A percentile compares a stretch with the other conserved stretches of the same genome.
Conservation (phyloP, 2,888 invertebrate genomes). For the Machimus rusticus region DNA sequence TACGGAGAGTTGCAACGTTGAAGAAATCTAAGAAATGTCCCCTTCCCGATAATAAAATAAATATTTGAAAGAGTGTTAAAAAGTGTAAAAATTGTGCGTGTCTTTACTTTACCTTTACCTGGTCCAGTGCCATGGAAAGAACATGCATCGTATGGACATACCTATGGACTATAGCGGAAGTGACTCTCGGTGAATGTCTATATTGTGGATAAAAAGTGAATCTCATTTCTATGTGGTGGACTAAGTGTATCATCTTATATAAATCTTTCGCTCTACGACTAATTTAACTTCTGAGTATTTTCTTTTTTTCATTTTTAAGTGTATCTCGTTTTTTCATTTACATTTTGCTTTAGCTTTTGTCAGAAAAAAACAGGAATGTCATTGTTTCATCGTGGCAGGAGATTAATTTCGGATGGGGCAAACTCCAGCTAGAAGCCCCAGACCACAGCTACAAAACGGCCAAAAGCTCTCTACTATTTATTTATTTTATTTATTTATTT, state of each 20-base stretch:
- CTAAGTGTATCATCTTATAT: not conserved
- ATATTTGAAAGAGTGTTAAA: not conserved
- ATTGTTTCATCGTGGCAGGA: slow-evolving; percentile 27
- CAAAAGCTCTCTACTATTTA: not conserved
- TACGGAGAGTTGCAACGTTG: not conserved
- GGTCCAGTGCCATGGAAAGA: not conserved
- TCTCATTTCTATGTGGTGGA: slow-evolving; percentile 5
- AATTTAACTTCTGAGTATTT: not conserved
- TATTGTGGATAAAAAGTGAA: slow-evolving; percentile 3
- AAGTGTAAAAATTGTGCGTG: not conserved
- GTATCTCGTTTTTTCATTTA: not conserved
- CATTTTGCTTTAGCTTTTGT: not conserved
- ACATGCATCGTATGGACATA: slow-evolving; percentile 43
- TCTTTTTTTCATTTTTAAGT: not conserved
- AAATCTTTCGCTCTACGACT: not conserved
- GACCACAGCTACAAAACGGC: not conserved
- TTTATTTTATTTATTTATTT: not conserved
- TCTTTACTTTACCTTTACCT: not conserved
- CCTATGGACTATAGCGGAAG: slow-evolving; percentile 46
- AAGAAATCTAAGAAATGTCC: not conserved
- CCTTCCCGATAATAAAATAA: not conserved
- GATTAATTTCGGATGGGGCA: not conserved
- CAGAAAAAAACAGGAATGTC: slow-evolving; percentile 4
- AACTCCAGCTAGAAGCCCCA: not conserved
- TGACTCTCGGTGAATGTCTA: slow-evolving; percentile 41